Percentiles rank a stretch among this genome's conserved stretches.
Evolutionary conservation across 2,888 invertebrate species (phyloP).

Genomic region (Eupithecia pulchellata): DNA sequence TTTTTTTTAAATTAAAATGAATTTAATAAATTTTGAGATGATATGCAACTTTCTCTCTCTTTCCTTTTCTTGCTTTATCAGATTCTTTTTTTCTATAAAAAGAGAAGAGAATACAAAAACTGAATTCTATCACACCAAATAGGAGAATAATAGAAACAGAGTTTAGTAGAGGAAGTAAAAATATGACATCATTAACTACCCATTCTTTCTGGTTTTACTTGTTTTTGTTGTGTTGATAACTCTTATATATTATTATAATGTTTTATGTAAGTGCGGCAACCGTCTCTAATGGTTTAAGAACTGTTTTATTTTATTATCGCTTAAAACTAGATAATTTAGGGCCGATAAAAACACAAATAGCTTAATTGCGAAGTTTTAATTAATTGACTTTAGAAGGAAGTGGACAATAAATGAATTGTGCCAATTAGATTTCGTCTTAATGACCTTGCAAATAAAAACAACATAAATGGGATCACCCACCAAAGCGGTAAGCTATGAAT

Average conservation of each 20-base stretch:
- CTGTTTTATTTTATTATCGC: conserved; percentile 6
- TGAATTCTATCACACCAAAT: too few species aligned
- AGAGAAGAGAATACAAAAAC: too few species aligned
- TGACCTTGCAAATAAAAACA: conserved; percentile 1
- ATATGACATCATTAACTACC: too few species aligned
- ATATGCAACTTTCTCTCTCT: too few species aligned
- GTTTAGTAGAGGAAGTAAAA: too few species aligned
- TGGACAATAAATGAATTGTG: conserved; percentile 16
- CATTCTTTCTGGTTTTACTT: neutral
- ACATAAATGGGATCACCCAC: neutral
- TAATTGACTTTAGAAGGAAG: conserved; percentile 20
- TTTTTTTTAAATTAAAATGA: too few species aligned
- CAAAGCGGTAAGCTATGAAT: neutral
- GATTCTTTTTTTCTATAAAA: too few species aligned
- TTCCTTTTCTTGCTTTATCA: too few species aligned
- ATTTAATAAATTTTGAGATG: too few species aligned
- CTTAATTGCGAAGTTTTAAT: conserved; percentile 12
- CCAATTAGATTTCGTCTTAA: conserved; percentile 11
- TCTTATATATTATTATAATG: neutral
- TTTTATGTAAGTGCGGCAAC: conserved; percentile 1
- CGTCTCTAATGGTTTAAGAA: neutral
- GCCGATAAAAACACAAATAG: conserved; percentile 15
- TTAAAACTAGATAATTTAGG: conserved; percentile 18
- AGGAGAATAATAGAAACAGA: too few species aligned
- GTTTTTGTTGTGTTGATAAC: neutral